Conservation (phyloP, 1,140 invertebrate genomes). For the Asobara japonica region DNA sequence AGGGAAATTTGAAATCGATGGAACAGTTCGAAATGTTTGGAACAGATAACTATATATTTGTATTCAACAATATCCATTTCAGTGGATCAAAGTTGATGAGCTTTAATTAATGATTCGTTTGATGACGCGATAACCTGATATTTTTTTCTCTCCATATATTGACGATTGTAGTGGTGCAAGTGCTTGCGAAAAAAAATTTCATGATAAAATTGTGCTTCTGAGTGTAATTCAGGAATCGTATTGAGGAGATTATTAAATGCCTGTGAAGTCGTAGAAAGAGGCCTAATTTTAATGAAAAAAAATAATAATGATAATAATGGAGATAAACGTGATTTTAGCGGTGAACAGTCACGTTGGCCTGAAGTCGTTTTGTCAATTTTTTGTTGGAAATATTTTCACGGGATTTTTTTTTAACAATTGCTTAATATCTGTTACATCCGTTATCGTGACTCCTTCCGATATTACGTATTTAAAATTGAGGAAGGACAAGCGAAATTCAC, state of each 20-base stretch:
- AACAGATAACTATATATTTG: no score
- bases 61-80: no score
- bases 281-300: not conserved
- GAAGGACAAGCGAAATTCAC: not conserved
- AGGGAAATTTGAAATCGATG: no score
- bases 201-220: not conserved
- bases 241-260: not conserved
- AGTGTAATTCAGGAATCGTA: not conserved
- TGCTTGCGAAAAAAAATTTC: not conserved
- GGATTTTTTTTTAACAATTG: not conserved
- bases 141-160: no score
- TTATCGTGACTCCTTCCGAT: not conserved
- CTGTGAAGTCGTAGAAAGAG: not conserved
- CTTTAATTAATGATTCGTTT: no score
- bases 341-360: slow-evolving; percentile 1
- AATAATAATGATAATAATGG: slow-evolving; percentile 12
- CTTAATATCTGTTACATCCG: not conserved
- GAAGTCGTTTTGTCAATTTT: not conserved
- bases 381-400: not conserved
- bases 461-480: not conserved
- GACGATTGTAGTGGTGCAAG: not conserved
- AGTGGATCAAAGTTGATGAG: no score
- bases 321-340: not conserved
- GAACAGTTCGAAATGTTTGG: no score
- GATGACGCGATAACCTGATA: no score